Conservation (phyloP, 2,888 invertebrate species). For the Chrysopilus asiliformis region DNA sequence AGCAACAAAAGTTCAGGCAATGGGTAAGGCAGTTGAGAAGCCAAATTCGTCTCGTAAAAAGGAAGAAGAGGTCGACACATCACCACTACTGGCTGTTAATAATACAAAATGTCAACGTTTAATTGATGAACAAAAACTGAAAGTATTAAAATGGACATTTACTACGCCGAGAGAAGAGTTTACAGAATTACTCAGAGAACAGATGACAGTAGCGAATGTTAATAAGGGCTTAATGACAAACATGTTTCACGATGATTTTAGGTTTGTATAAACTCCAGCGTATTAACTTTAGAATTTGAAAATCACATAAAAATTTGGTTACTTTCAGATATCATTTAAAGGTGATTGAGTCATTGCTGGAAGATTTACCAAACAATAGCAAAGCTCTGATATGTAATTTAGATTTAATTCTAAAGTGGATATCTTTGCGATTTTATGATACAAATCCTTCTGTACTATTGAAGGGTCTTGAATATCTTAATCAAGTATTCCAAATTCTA, state of each 20-base stretch:
- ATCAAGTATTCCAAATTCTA: constrained; percentile 66
- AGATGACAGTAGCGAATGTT: constrained; percentile 78
- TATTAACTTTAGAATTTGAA: neutral
- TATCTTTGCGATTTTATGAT: constrained; percentile 93
- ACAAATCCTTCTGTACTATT: constrained; percentile 95
- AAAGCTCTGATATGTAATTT: constrained; percentile 76
- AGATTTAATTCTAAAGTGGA: constrained; percentile 92
- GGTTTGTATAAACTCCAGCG: too few relatives aligned
- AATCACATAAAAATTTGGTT: neutral
- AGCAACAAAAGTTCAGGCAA: constrained; percentile 17
- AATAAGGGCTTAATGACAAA: constrained; percentile 76
- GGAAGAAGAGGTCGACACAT: constrained; percentile 70
- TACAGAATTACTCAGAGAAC: constrained; percentile 77
- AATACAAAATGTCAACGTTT: constrained; percentile 84
- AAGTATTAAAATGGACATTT: constrained; percentile 92
- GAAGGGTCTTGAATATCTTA: constrained; percentile 87
- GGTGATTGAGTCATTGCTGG: constrained; percentile 80
- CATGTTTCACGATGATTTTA: constrained; percentile 93
- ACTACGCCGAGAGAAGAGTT: constrained; percentile 87
- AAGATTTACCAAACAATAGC: constrained; percentile 66
- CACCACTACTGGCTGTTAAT: constrained; percentile 66
- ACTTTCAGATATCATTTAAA: constrained; percentile 87
- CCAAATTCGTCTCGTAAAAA: constrained; percentile 52
- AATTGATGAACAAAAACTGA: constrained; percentile 87
- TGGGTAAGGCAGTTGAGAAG: constrained; percentile 21